Base-by-base conservation (phyloP, 2,888 invertebrate species). In the Drosophila prostipennis region DNA sequence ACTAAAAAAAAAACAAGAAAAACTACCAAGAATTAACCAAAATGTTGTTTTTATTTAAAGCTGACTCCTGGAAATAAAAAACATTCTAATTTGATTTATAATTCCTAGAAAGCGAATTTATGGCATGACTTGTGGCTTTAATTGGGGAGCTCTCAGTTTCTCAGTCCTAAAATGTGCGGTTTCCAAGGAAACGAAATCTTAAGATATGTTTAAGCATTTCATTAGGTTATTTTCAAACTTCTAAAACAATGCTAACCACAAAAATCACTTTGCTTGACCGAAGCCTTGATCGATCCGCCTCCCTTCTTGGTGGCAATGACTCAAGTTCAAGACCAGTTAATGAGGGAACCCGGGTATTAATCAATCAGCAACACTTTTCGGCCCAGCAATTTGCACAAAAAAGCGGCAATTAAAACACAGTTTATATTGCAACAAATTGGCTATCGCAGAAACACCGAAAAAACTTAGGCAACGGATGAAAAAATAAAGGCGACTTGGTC, bases 321-420 rank as follows among this genome's bases (percentile, higher is more conserved):
- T 48, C 88, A 82, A 86, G 88, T 82, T 82, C 81, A 82, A 85
- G 80, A 71, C 52, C 85, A 60, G 69, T 60, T 45, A 70, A 56
- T 45, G 56, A 55, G 65, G 65, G 65, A 69, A 65, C 32, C 45
- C 69, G 45, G 34, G 65, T 74, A 86, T 80, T 73, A 87, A 84
- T 84, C 87, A 86, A 85, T 79, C 55, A 71, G 40, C 54, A 32
- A 16, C 48, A 23, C 16, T 43, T 65, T 63, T 54, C 52, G 43
- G 54, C 57, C 61, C 80, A 60, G 26, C 51, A 65, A 59, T 56
- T 73, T 70, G 46, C 56, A 60, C 36, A 60, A 58, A 58, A 42
- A 59, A 68, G 19, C 45, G n/a, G 46, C 14, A 53, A 46, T 64
- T 49, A 73, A 72, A 65, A 26, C 69, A 55, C 56, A 39, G 65